These are phyloP conservation scores for Pygoscelis antarcticus DNA, from an alignment of 2,113 vertebrate genomes.

Conservation along the genomic window DNA sequence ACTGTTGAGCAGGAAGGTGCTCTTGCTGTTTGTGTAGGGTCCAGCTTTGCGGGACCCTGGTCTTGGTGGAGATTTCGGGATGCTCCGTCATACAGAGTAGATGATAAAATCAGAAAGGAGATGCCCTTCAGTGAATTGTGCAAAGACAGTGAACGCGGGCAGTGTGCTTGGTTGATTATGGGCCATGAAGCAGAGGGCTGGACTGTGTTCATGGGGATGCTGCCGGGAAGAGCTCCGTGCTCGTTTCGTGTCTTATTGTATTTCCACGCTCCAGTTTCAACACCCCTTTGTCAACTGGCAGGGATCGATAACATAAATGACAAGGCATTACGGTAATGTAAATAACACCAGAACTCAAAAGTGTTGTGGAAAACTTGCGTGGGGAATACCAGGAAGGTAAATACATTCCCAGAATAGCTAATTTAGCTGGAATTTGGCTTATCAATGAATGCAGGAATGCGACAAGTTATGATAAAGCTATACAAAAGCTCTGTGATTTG, in stretches of 20 bases:
- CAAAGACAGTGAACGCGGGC: too few species aligned
- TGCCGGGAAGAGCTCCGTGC: not conserved
- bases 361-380: not conserved
- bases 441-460: not conserved
- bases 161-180: not conserved
- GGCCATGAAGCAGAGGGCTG: not conserved
- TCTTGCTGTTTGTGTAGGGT: not conserved
- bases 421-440: not conserved
- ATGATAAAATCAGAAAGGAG: not conserved
- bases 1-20: not conserved
- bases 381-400: not conserved
- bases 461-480: not conserved
- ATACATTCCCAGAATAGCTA: not conserved
- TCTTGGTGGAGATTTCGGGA: not conserved
- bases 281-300: not conserved
- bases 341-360: not conserved
- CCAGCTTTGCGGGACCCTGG: too few species aligned
- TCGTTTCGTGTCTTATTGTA: rapidly evolving
- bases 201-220: not conserved
- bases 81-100: rapidly evolving
- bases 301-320: not conserved
- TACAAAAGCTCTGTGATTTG: not conserved
- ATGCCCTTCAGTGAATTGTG: not conserved
- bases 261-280: not conserved
- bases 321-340: not conserved